Evolutionary conservation across 2,797 vertebrate genomes (phyloP).

Genomic region (Odontamblyopus lacepedii): DNA sequence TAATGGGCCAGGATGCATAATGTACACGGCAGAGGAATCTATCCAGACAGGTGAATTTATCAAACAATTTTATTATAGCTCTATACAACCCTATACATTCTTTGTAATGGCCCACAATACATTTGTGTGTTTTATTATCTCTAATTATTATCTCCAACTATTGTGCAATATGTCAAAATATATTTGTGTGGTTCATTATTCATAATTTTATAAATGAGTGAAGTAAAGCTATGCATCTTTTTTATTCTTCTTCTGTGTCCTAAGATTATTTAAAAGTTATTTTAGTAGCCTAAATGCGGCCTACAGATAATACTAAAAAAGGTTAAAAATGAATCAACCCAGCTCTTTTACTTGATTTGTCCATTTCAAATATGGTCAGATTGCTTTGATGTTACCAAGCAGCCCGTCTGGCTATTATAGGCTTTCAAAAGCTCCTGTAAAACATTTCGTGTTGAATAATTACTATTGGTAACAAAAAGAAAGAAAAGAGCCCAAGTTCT

Average conservation of each 20-base stretch:
- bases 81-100: background rate
- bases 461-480: background rate
- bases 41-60: background rate
- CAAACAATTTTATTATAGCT: background rate
- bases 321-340: too few relatives aligned
- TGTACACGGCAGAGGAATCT: constrained; percentile 10
- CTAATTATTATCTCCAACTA: background rate
- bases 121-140: background rate
- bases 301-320: background rate
- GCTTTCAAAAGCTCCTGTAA: background rate
- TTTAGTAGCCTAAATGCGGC: background rate
- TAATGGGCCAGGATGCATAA: constrained; percentile 34
- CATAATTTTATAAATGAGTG: too few relatives aligned
- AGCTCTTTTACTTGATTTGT: background rate
- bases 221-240: background rate
- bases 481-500: background rate
- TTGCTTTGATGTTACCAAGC: background rate
- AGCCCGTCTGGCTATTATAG: background rate
- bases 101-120: background rate
- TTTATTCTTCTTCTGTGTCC: background rate
- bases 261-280: background rate
- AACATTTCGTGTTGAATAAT: background rate
- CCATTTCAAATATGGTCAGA: background rate
- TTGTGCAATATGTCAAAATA: background rate
- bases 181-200: background rate